These are phyloP conservation scores for Halichoerus grypus DNA, from an alignment of 2,113 vertebrate genomes.

Conservation along the genomic window DNA sequence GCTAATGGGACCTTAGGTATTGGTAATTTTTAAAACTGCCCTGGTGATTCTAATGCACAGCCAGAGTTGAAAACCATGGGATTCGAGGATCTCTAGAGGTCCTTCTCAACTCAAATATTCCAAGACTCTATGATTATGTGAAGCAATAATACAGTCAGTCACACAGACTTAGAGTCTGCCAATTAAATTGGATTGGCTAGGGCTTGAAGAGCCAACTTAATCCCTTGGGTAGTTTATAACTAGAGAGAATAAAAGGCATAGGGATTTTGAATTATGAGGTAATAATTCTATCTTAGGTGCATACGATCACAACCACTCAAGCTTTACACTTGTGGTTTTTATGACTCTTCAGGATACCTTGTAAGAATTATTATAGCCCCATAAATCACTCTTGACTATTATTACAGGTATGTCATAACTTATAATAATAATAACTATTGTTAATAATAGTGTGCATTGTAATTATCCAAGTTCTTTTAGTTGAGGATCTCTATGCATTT, in stretches of 20 bases:
- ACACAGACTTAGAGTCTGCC: neutral
- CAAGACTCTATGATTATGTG: neutral
- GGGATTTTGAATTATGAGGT: conserved; percentile 37
- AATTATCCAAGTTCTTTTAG: conserved; percentile 62
- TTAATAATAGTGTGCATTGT: conserved; percentile 43
- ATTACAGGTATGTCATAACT: conserved; percentile 25
- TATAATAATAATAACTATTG: conserved; percentile 50
- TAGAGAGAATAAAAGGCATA: conserved; percentile 62
- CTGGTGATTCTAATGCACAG: neutral
- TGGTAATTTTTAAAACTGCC: neutral
- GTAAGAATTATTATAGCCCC: conserved; percentile 50
- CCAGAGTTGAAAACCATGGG: neutral
- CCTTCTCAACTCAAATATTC: neutral
- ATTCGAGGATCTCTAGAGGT: neutral
- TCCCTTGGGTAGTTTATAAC: conserved; percentile 49
- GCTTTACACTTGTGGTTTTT: conserved; percentile 51
- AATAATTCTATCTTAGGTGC: conserved; percentile 36
- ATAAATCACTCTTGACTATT: conserved; percentile 59
- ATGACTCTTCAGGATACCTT: neutral
- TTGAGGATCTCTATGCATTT: conserved; percentile 62
- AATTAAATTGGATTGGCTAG: conserved; percentile 54
- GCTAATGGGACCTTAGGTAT: neutral
- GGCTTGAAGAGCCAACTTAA: neutral
- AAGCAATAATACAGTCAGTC: neutral
- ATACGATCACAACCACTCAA: conserved; percentile 52